Conservation (phyloP, 2,797 vertebrate species). For the Nyctibius grandis region DNA sequence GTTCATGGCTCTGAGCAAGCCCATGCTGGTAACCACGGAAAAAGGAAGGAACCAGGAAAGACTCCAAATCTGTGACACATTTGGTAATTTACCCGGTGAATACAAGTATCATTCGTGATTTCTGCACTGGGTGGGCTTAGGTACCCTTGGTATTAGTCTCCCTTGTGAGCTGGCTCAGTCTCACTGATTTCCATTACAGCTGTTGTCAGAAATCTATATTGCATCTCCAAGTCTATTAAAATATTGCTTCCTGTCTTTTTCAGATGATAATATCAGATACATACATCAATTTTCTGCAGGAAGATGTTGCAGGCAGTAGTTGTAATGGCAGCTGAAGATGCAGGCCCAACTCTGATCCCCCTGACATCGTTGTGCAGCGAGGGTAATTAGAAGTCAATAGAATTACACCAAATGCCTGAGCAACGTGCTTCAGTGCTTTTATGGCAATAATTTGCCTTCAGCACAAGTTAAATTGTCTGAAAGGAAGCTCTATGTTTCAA, state of each 20-base stretch:
- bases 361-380: neutral
- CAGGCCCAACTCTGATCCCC: neutral
- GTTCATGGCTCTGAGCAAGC: neutral
- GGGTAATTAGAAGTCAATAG: neutral
- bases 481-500: conserved; percentile 38
- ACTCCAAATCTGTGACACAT: neutral
- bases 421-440: neutral
- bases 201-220: neutral
- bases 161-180: neutral
- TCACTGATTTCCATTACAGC: neutral
- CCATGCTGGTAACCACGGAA: neutral
- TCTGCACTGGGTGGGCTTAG: neutral
- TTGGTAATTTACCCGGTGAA: neutral
- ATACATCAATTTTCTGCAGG: neutral
- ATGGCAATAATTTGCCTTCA: neutral
- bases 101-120: neutral
- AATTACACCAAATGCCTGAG: neutral
- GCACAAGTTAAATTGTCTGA: conserved; percentile 39
- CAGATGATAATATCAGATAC: neutral
- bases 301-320: neutral
- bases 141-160: neutral
- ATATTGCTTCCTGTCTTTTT: neutral
- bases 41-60: neutral
- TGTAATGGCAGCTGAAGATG: neutral
- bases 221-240: neutral